Evolutionary conservation across 2,113 vertebrate genomes (phyloP), one percentile per base, ranked within the genome.

Genomic region (Gambusia affinis): DNA sequence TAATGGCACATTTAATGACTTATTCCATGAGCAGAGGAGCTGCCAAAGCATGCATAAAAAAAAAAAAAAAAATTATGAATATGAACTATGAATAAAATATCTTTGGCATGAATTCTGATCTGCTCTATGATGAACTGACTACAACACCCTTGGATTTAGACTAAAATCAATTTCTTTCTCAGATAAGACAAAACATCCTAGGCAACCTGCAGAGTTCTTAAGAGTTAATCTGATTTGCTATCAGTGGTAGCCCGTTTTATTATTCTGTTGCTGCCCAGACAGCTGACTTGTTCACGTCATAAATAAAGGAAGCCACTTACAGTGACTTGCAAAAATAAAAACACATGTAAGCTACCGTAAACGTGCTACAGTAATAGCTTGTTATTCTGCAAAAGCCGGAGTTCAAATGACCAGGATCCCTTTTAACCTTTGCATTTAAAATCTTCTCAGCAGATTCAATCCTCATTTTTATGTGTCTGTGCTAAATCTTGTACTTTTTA

Each of bases 251-350:
- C 12, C 14, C 37, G 17, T 51, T 64, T 76, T 60, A 4, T 30
- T n/a, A 22, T 39, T 63, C 44, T 39, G 6, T n/a, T 33, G 8
- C 22, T 78, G 62, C 73, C 1, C 66, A 72, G 66, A 79, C 81
- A 76, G 64, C 72, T 76, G 69, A 29, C 54, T 37, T 73, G 42
- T 64, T 74, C n/a, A 73, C 67, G 67, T 79, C 89, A 44, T 66
- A 57, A 19, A 10, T 30, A 12, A 11, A 8, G 17, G 51, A 68
- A 70, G 70, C 39, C 77, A 79, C 37, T 73, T 19, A 51, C 64
- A 67, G 72, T 90, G 87, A 92, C 87, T 89, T 90, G 90, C 90
- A 82, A 67, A 89, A 88, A 81, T 72, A 42, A 78, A 67, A 68
- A 29, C 12, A 31, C 4, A 19, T 15, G 27, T 10, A 28, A 28